Percentiles rank a stretch among this genome's conserved stretches.
phyloP scores from a whole-genome alignment of 2,888 invertebrate genomes.

The Sympetrum striolatum region DNA sequence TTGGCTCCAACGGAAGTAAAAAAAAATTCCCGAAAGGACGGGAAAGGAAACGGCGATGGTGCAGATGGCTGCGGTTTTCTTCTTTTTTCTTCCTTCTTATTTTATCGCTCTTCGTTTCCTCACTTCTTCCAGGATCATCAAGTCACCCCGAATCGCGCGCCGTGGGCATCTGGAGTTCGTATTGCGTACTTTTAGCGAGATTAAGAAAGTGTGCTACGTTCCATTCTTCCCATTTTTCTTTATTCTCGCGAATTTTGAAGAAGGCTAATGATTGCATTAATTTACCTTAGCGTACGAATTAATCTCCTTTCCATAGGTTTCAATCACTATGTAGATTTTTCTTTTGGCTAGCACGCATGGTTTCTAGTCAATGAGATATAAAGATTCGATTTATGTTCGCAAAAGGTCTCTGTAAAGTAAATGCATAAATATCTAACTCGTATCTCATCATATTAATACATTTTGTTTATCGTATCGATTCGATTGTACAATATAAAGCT shows the following conservation, averaged over 20 bases:
- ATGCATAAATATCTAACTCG: no score
- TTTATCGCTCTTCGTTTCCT: conserved; percentile 12
- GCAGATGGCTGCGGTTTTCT: conserved; percentile 22
- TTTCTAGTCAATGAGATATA: no score
- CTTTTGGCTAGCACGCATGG: no score
- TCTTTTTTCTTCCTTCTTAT: neutral
- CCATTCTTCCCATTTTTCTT: neutral
- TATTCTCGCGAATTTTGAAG: neutral
- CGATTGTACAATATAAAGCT: no score
- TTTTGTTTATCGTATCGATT: no score
- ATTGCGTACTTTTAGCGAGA: conserved; percentile 23
- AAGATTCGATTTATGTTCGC: no score
- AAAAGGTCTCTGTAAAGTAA: no score
- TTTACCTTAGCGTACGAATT: neutral
- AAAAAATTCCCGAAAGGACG: neutral
- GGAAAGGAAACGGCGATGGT: neutral
- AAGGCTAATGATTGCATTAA: neutral
- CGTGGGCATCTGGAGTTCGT: conserved; percentile 14
- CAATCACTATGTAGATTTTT: neutral
- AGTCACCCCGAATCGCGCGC: neutral
- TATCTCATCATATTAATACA: no score
- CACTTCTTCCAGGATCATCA: neutral
- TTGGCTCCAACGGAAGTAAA: neutral
- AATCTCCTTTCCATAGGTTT: neutral
- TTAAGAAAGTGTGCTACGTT: neutral